Evolutionary conservation across 2,797 vertebrate genomes (phyloP).

Genomic region (Leptodactylus fallax): DNA sequence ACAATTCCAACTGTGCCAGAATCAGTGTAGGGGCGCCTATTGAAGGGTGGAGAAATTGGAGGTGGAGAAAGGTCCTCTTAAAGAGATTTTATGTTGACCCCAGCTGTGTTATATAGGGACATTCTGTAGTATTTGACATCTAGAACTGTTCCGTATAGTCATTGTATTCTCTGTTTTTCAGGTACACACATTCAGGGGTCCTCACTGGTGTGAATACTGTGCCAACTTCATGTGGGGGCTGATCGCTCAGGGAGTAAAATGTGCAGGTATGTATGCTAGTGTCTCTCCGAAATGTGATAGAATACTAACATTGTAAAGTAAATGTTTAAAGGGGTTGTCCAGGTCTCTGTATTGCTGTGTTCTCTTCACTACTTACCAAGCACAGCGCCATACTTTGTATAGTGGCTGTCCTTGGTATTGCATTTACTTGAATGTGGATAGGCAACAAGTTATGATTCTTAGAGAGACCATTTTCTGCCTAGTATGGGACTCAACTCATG

Average conservation of each 20-base stretch:
- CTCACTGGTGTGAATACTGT: conserved; percentile 99
- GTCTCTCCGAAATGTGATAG: not conserved
- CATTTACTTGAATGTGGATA: too few relatives aligned
- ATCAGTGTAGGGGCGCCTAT: too few relatives aligned
- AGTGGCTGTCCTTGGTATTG: too few relatives aligned
- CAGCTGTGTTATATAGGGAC: not conserved
- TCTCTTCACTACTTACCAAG: too few relatives aligned
- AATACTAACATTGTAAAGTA: not conserved
- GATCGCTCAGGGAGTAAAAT: conserved; percentile 99
- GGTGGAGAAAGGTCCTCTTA: not conserved
- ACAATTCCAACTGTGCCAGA: too few relatives aligned
- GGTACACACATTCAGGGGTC: conserved; percentile 98
- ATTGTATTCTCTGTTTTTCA: conserved; percentile 69
- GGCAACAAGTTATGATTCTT: too few relatives aligned
- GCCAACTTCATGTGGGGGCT: conserved; percentile 99
- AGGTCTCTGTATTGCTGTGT: too few relatives aligned
- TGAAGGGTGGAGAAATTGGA: too few relatives aligned
- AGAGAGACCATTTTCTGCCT: too few relatives aligned
- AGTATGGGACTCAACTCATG: too few relatives aligned
- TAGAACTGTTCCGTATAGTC: not conserved
- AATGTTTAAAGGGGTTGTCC: too few relatives aligned
- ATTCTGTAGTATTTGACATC: not conserved
- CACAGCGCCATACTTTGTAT: too few relatives aligned
- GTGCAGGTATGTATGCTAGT: conserved; percentile 86
- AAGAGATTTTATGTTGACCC: not conserved